Conservation (phyloP, 30 jellyfish, hydroid and myxozoan species). For the Mastigias papua region DNA sequence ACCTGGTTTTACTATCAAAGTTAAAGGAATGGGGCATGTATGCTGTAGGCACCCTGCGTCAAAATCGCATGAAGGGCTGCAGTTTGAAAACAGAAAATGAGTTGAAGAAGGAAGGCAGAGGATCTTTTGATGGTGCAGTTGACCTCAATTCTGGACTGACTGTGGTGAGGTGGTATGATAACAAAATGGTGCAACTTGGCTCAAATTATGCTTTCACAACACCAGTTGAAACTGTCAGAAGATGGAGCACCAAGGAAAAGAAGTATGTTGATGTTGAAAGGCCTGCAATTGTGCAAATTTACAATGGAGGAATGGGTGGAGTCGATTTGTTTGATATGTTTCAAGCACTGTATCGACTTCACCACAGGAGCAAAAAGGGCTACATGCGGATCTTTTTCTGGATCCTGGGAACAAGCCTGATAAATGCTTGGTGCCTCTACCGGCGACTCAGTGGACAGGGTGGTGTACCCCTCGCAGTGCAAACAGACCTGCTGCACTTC, state of each 20-base stretch:
- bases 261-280: conserved; percentile 44
- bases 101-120: conserved; percentile 67
- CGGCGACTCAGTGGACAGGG: conserved; percentile 23
- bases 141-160: conserved; percentile 61
- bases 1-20: conserved; percentile 24
- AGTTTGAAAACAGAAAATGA: conserved; percentile 45
- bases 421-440: conserved; percentile 31
- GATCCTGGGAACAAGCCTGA: conserved; percentile 47
- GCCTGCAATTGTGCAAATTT: conserved; percentile 63
- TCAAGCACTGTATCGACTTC: conserved; percentile 57
- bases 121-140: conserved; percentile 61
- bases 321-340: conserved; percentile 59
- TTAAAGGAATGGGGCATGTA: conserved; percentile 66
- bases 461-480: conserved; percentile 45
- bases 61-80: conserved; percentile 68
- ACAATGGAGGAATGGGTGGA: conserved; percentile 70
- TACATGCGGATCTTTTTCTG: conserved; percentile 66
- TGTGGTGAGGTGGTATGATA: conserved; percentile 54
- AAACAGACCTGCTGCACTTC: conserved; percentile 49
- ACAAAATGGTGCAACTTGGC: conserved; percentile 39
- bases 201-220: conserved; percentile 43
- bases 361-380: conserved; percentile 51
- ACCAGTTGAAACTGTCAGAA: conserved; percentile 42
- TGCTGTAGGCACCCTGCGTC: conserved; percentile 70
- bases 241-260: conserved; percentile 43